Base-by-base conservation (phyloP, 2,888 invertebrate species). In the Agrenia bidenticulata region DNA sequence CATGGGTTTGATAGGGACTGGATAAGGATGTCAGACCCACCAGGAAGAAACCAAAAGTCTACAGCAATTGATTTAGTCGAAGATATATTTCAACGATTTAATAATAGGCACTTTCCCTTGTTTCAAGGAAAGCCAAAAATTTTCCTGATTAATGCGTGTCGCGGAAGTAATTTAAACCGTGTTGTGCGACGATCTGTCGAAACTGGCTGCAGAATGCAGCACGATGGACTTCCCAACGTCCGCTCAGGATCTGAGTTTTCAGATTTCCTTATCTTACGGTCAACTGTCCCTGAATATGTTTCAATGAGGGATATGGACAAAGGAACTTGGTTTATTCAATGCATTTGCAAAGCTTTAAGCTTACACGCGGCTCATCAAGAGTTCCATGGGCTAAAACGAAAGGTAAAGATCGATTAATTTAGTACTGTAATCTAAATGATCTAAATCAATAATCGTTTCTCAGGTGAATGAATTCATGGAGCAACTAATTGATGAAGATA, bases 301-400 rank as follows among this genome's bases (percentile, higher is more conserved):
- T 69, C 73, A 5, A 63, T 69, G 26, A 17, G 73, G 24, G 67
- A 71, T 32, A 45, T 54, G 37, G 49, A 59, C 7, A 32, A 51
- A 24, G 77, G 77, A n/a, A 73, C 74, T 9, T 75, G 74, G 71
- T 70, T 77, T 57, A 68, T 74, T 21, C 65, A 67, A 58, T 70
- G 72, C 15, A 57, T 77, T 19, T 74, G 75, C 37, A 19, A 61
- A n/a, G 70, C 71, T 27, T 72, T 76, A 23, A 67, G 71, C 68
- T 59, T 66, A 9, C 58, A 74, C 60, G 62, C 76, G 1, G 54
- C 58, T 50, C 32, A 67, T 7, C 24, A 45, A 9, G 65, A 73
- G 19, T 61, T 76, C 7, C 65, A 74, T 15, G 49, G 59, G 17
- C 67, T 75, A 24, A 62, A 71, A 49, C 67, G 72, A 51, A 68